A percentile compares a stretch with the other conserved stretches of the same genome.
phyloP scores from a whole-genome alignment of 2,888 invertebrate genomes.

The Selenia dentaria region DNA sequence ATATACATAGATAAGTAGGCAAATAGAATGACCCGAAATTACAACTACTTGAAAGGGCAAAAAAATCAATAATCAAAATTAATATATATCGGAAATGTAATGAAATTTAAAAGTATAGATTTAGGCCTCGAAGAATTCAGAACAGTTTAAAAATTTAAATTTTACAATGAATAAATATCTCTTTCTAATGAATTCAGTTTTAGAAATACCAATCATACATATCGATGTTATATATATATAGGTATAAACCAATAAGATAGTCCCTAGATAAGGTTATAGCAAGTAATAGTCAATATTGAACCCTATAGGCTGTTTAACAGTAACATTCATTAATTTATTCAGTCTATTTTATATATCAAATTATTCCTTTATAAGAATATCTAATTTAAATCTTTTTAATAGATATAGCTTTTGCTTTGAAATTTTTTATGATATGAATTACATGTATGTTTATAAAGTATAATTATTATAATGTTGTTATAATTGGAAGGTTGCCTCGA shows the following conservation, averaged over 20 bases:
- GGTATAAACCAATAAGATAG: slow-evolving; percentile 53
- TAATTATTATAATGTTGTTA: slow-evolving; percentile 34
- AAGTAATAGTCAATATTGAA: slow-evolving; percentile 77
- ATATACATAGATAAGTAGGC: slow-evolving; percentile 41
- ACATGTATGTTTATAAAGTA: slow-evolving; percentile 30
- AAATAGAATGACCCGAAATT: slow-evolving; percentile 38
- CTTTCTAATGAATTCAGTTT: slow-evolving; percentile 63
- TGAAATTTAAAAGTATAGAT: slow-evolving; percentile 58
- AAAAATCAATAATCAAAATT: slow-evolving; percentile 68
- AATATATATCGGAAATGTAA: slow-evolving; percentile 63
- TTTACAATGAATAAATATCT: slow-evolving; percentile 46
- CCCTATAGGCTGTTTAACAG: slow-evolving; percentile 78
- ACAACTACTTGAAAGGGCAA: slow-evolving; percentile 51
- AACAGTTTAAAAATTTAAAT: slow-evolving; percentile 56
- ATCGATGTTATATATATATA: slow-evolving; percentile 77
- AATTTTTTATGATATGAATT: slow-evolving; percentile 30
- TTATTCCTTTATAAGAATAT: slow-evolving; percentile 24
- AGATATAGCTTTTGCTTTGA: slow-evolving; percentile 34
- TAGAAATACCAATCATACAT: slow-evolving; percentile 81
- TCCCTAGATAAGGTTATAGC: slow-evolving; percentile 53
- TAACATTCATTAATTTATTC: slow-evolving; percentile 48
- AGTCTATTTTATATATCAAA: slow-evolving; percentile 32
- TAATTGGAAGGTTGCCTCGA: slow-evolving; percentile 33
- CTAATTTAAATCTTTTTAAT: slow-evolving; percentile 24
- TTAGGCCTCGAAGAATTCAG: slow-evolving; percentile 56